Evolutionary conservation across 2,113 vertebrate genomes (phyloP), one percentile per base, ranked within the genome.

Genomic region (Charina bottae): DNA sequence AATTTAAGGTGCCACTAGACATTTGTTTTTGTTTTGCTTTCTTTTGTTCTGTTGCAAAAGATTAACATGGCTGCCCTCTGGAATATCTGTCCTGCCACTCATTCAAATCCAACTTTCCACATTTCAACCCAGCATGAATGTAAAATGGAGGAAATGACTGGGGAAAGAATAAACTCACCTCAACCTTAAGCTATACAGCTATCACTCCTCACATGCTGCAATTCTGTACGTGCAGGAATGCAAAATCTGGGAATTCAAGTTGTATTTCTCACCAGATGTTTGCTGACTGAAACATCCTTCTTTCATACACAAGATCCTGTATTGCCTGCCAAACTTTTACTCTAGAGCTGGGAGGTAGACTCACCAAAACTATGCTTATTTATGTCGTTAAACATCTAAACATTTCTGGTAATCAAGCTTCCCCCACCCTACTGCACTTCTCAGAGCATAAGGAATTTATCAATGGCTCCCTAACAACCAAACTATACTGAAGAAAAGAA

Each of bases 211-310:
- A 91, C 83, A 85, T 55, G 72, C 59, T 93, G 33, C 89, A 64
- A 72, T 53, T 91, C 90, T 83, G 56, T 55, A 46, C 15, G 21
- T 88, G 42, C 87, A 93, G 90, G 87, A 85, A 91, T 89, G 78
- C 78, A 90, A 93, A 83, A 92, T 55, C 49, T 42, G 87, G 83
- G 58, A 55, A 37, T 64, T 87, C 54, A 85, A 89, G 85, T 78
- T 83, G 87, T 83, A 89, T 91, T 89, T 91, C 92, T 91, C 83
- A 89, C 87, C 90, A 93, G 92, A 93, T 91, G 90, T 93, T 91
- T 89, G 87, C 83, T 89, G 93, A 89, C 90, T 55, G 28, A 93
- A 92, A 89, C 78, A 91, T 91, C 78, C 90, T 54, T 83, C 89
- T 87, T 46, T 60, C 19, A 8, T 49, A n/a, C 85, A 84, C 84